Evolutionary conservation across 2,797 vertebrate species (phyloP).

Genomic region (Enteromius paludinosus): DNA sequence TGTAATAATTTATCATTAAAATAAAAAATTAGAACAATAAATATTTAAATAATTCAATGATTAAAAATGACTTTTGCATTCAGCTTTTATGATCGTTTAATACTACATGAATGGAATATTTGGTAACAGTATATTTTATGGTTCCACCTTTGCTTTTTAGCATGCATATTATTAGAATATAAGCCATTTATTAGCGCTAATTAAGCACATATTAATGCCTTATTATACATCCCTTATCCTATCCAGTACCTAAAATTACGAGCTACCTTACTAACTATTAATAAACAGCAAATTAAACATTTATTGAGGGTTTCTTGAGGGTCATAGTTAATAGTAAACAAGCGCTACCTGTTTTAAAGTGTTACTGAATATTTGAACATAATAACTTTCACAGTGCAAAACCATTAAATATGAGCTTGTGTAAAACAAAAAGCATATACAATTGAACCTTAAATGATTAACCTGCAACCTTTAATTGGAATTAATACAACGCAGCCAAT

Average conservation of each 20-base stretch:
- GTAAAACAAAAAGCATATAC: not conserved
- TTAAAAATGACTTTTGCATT: not conserved
- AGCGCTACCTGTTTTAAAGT: too few relatives aligned
- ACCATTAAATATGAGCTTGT: not conserved
- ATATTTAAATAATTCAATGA: not conserved
- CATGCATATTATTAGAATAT: too few relatives aligned
- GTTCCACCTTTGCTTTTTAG: too few relatives aligned
- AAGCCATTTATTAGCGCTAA: too few relatives aligned
- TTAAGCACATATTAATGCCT: too few relatives aligned
- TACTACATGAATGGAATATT: not conserved
- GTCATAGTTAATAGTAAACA: too few relatives aligned
- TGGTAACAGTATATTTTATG: too few relatives aligned
- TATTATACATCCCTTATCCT: too few relatives aligned
- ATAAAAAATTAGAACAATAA: not conserved
- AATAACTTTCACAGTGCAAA: not conserved
- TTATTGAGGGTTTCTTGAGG: too few relatives aligned
- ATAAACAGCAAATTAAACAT: too few relatives aligned
- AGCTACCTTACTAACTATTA: too few relatives aligned
- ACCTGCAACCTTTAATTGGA: not conserved
- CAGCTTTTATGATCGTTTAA: not conserved
- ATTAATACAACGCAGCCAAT: not conserved
- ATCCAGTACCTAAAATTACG: too few relatives aligned
- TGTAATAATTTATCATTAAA: not conserved
- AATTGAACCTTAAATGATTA: not conserved
- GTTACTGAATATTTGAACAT: not conserved